Percentiles rank a stretch among this genome's conserved stretches.
Evolutionary conservation across 53 echinoderm and acorn worm species (phyloP).

Genomic region (Pentamera pediparva): DNA sequence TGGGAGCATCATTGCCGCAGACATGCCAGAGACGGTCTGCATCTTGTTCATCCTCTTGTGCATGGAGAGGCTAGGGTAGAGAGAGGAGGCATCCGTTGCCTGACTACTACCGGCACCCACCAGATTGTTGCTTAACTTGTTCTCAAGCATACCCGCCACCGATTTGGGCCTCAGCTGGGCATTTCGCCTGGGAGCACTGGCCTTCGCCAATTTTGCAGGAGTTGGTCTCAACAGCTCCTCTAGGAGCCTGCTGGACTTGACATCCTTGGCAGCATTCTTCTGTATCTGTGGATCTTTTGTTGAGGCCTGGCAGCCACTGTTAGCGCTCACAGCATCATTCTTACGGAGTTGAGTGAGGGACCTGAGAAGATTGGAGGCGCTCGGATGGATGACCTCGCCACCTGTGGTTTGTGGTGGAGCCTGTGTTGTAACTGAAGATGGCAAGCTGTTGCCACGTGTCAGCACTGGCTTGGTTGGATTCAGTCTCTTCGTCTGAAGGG

Average conservation of each 20-base stretch:
- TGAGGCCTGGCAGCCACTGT: neutral
- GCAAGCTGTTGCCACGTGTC: slow-evolving; percentile 7
- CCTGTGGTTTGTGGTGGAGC: neutral
- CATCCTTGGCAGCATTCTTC: neutral
- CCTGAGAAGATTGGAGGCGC: slow-evolving; percentile 10
- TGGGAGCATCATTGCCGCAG: slow-evolving; percentile 54
- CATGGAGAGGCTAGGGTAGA: slow-evolving; percentile 23
- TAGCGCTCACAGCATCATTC: neutral
- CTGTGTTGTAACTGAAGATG: neutral
- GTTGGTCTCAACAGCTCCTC: slow-evolving; percentile 1
- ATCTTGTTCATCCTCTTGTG: slow-evolving; percentile 22
- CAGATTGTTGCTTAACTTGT: neutral
- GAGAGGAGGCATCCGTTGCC: neutral
- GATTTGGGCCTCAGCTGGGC: slow-evolving; percentile 16
- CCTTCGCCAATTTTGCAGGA: neutral
- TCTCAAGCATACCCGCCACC: slow-evolving; percentile 14
- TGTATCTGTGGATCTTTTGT: neutral
- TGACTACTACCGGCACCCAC: neutral
- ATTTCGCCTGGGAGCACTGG: neutral
- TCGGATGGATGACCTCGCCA: neutral
- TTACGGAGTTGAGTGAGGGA: neutral
- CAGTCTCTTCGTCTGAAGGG: neutral
- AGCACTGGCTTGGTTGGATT: neutral
- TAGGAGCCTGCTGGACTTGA: neutral
- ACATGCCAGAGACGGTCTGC: slow-evolving; percentile 57